Conservation (phyloP, 1,140 invertebrate genomes). For the Ericerus pela region DNA sequence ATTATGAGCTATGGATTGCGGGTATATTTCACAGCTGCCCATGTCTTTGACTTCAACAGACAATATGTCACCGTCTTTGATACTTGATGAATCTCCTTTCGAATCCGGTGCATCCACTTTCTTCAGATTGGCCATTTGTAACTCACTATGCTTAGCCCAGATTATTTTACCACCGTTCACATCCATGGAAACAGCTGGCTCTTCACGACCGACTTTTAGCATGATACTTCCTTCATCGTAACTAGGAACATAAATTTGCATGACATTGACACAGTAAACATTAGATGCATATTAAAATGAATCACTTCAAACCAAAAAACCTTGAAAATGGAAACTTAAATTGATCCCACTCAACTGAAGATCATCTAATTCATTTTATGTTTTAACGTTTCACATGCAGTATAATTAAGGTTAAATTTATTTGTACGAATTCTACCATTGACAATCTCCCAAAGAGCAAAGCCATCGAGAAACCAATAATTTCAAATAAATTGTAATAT, state of each 20-base stretch:
- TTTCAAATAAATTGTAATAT: too few species aligned
- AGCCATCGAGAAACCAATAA: too few species aligned
- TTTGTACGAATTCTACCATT: too few species aligned
- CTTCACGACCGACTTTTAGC: slow-evolving; percentile 92
- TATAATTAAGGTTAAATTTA: too few species aligned
- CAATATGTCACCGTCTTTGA: slow-evolving; percentile 83
- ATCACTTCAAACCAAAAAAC: too few species aligned
- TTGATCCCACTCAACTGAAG: too few species aligned
- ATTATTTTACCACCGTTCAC: slow-evolving; percentile 94
- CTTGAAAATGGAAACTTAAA: too few species aligned
- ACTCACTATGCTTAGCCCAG: slow-evolving; percentile 95
- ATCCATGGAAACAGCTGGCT: slow-evolving; percentile 99
- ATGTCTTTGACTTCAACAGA: slow-evolving; percentile 93
- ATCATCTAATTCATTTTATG: too few species aligned
- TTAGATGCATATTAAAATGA: too few species aligned
- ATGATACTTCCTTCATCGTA: slow-evolving; percentile 98
- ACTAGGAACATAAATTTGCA: slow-evolving; percentile 28
- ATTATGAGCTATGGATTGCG: slow-evolving; percentile 95
- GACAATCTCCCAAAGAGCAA: too few species aligned
- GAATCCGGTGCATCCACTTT: slow-evolving; percentile 37
- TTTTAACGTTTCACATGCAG: too few species aligned
- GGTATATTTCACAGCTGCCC: slow-evolving; percentile 99
- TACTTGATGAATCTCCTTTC: slow-evolving; percentile 44
- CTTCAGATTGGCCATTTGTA: slow-evolving; percentile 95
- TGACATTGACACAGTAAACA: too few species aligned